Conservation (phyloP, 2,888 invertebrate genomes). For the Achlya flavicornis region DNA sequence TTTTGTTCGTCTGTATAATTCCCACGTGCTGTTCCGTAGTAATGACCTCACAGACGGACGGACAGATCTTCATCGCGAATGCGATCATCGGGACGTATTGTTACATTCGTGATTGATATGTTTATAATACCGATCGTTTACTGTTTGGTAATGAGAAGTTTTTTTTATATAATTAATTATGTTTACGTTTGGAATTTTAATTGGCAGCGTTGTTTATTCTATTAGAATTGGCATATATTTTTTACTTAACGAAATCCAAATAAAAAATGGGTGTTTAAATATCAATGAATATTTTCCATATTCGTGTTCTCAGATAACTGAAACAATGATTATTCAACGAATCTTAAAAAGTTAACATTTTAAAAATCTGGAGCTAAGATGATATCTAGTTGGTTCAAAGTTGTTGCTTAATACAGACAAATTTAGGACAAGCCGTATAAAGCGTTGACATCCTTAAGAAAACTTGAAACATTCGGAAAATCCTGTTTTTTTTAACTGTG, state of each 20-base stretch:
- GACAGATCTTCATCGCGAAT: slow-evolving; percentile 26
- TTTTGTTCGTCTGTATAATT: slow-evolving; percentile 49
- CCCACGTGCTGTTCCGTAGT: slow-evolving; percentile 67
- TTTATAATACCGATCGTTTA: slow-evolving; percentile 18
- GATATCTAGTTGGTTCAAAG: not conserved
- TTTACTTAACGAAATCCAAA: too few species aligned
- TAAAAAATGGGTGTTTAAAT: not conserved
- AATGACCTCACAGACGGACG: slow-evolving; percentile 52
- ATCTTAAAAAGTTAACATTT: not conserved
- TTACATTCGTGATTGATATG: slow-evolving; percentile 27
- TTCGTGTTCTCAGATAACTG: not conserved
- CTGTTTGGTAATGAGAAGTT: not conserved
- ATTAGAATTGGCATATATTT: not conserved
- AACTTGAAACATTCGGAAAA: not conserved
- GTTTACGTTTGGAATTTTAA: not conserved
- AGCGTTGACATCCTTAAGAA: not conserved
- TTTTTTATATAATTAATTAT: slow-evolving; percentile 7
- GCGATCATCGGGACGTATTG: slow-evolving; percentile 19
- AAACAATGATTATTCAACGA: slow-evolving; percentile 16
- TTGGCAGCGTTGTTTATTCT: not conserved
- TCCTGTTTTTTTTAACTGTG: not conserved
- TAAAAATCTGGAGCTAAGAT: not conserved
- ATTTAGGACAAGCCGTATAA: not conserved
- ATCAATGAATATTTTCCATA: not conserved
- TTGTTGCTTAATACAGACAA: not conserved